A percentile compares a stretch with the other conserved stretches of the same genome.
phyloP scores from a whole-genome alignment of 2,888 invertebrate genomes.

The Oxyteleia sp. region DNA sequence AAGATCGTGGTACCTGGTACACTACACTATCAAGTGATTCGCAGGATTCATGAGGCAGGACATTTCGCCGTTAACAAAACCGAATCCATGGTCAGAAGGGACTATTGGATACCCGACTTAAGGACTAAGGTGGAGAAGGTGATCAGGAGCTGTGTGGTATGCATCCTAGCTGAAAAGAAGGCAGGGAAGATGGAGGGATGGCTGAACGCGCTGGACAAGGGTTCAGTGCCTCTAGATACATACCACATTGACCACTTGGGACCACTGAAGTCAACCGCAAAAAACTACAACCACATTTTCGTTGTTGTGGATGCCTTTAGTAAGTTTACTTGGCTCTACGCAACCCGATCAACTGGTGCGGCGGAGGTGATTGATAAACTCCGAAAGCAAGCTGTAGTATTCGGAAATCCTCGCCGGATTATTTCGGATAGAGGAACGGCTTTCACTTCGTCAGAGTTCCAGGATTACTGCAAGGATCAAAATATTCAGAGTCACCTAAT shows the following conservation, averaged over 20 bases:
- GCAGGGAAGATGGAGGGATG: conserved; percentile 76
- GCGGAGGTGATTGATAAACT: not conserved
- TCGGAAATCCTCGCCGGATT: conserved; percentile 5
- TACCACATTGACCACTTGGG: conserved; percentile 13
- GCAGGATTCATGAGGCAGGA: conserved; percentile 44
- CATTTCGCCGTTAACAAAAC: conserved; percentile 36
- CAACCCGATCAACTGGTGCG: not conserved
- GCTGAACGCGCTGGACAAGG: not conserved
- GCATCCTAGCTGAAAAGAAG: conserved; percentile 52
- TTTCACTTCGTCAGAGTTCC: conserved; percentile 1
- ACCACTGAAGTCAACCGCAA: not conserved
- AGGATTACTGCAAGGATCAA: not conserved
- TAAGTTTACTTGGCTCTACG: conserved; percentile 13
- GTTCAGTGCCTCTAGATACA: not conserved
- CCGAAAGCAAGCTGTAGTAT: not conserved
- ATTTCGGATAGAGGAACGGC: conserved; percentile 12
- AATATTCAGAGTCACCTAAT: conserved; percentile 3
- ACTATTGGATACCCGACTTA: conserved; percentile 2
- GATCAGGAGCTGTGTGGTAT: conserved; percentile 9
- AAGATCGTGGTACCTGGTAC: conserved; percentile 36
- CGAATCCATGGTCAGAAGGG: conserved; percentile 29
- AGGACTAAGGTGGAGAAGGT: conserved; percentile 24
- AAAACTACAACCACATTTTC: not conserved
- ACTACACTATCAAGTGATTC: conserved; percentile 39
- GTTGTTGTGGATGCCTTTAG: not conserved